Base-by-base conservation (phyloP, 1,140 invertebrate species). In the Oscheius sp. region DNA sequence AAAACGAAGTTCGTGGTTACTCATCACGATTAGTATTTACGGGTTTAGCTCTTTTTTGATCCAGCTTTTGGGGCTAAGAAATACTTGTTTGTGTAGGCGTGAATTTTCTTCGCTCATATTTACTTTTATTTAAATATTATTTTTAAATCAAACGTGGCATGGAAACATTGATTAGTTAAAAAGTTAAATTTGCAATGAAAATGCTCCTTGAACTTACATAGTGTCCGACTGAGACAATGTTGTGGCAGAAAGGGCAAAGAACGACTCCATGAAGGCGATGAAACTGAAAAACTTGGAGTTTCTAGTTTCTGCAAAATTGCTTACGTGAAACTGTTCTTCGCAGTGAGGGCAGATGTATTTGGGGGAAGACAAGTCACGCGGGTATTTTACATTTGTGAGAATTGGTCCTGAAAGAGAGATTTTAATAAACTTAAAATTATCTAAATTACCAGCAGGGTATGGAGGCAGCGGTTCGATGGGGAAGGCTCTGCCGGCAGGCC, bases 311-410 rank as follows among this genome's bases (percentile, higher is more conserved):
- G 38, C 38, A 42, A 42, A n/a, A n/a, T 42, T n/a, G 38, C 49
- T 55, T 26, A 55, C 49, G 49, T 55, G 49, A 23, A 55, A 55
- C 23, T 55, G 7, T 55, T 55, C 49, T 26, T 55, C 49, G 28
- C 49, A 55, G 23, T 55, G 49, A 55, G 49, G 49, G 23, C 49
- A 55, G 49, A 55, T 55, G 28, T 55, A 55, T 55, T 55, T 55
- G 23, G 49, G 49, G 4, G 49, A 55, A 55, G 49, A 13, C 15
- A 15, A 55, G 49, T 55, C 49, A 7, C 49, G 15, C 7, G 49
- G 49, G 28, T 55, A 55, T 23, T 55, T 55, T 7, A 55, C 49
- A 23, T 55, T 55, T 7, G 7, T 23, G 15, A 55, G 49, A 55
- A 55, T 55, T 15, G 49, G 49, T 13, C 49, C 49, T 55, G 49